These are phyloP conservation scores for Marasmarcha lunaedactyla DNA, from an alignment of 2,888 invertebrate species.

Conservation along the genomic window DNA sequence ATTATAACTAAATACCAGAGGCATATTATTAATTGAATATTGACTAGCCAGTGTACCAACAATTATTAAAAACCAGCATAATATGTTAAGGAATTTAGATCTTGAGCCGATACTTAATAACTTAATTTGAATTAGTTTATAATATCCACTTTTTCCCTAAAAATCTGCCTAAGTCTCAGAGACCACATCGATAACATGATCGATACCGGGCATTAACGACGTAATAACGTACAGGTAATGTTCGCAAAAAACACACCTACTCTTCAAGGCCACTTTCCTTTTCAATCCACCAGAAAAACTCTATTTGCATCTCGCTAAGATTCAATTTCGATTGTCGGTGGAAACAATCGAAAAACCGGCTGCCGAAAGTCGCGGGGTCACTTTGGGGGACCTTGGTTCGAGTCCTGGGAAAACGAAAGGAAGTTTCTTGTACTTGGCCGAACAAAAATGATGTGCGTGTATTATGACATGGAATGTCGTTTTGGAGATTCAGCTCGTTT, in stretches of 20 bases:
- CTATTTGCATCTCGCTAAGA: not conserved
- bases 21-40: no score
- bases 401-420: not conserved
- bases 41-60: no score
- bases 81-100: no score
- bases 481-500: no score
- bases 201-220: not conserved
- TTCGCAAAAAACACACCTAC: not conserved
- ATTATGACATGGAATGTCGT: not conserved
- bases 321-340: not conserved
- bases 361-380: conserved; percentile 10
- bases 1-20: no score
- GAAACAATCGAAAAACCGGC: conserved; percentile 4
- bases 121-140: no score
- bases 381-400: conserved; percentile 9
- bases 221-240: not conserved
- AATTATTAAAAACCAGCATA: no score
- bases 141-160: no score
- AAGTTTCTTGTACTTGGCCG: not conserved
- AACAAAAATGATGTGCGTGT: not conserved
- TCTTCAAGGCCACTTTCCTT: not conserved
- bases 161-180: no score
- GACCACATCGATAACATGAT: not conserved
- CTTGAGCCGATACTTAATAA: no score
- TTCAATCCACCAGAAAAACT: not conserved